Evolutionary conservation across 1,140 invertebrate species (phyloP), one percentile per base, ranked within the genome.

Genomic region (Caenorhabditis tropicalis): DNA sequence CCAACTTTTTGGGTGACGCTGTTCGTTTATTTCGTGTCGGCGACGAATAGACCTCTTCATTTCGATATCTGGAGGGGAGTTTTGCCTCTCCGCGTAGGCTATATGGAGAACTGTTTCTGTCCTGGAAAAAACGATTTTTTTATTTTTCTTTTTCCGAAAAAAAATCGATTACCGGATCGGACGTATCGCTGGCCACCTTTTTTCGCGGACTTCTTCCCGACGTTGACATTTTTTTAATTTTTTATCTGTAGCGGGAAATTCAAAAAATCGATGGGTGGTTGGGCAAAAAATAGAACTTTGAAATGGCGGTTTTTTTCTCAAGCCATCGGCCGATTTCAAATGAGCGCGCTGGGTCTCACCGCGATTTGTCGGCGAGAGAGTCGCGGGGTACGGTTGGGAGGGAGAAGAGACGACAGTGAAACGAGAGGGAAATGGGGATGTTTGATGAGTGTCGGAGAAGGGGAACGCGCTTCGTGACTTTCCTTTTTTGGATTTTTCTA

Each of bases 1-100:
- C 24, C 98, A 93, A 93, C 98, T 99, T 88, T 96, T 93, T 79
- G 5, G 83, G 49, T 27, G 83, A 49, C 29, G 46, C 48, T 36
- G 70, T 79, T 12, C 74, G 51, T 31, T 48, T 60, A 7, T 21
- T 33, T 36, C 53, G 43, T 24, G 83, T 49, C 27, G 83, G 58
- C 15, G 56, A 48, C 3, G 27, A 16, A n/a, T 53, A 65, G 0
- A 65, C 3, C 5, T 84, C 83, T 16, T 84, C 83, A 51, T 84
- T 33, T 29, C 83, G 65, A 51, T 84, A 84, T 49, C 83, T 79
- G 6, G 83, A 84, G 9, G 83, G 83, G 7, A 84, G 19, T 60
- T 84, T 84, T 16, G 70, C 46, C 3, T n/a, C 49, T 36, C 80
- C 58, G 6, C 83, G 70, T 24, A 84, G 74, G 5, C 83, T 48